These are phyloP conservation scores for Globodera ellingtonae DNA, from an alignment of 1,140 invertebrate species.

Conservation along the genomic window DNA sequence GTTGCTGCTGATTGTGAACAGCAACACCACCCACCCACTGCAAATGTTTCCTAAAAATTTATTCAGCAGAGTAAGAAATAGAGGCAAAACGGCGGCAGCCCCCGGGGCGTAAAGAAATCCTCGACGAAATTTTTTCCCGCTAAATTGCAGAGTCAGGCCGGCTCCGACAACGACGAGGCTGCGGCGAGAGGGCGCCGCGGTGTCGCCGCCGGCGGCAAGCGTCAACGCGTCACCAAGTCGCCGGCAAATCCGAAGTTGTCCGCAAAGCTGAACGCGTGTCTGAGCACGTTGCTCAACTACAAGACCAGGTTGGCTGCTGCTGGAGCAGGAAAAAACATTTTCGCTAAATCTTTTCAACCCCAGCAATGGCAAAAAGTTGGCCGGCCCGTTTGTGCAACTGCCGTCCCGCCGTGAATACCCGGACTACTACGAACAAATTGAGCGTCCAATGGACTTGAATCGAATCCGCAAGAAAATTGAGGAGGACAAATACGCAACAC, in stretches of 20 bases:
- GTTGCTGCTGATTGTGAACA: too few species aligned
- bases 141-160: constrained; percentile 4
- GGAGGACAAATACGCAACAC: constrained; percentile 27
- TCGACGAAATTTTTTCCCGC: neutral
- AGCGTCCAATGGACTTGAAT: constrained; percentile 42
- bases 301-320: constrained; percentile 23
- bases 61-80: too few species aligned
- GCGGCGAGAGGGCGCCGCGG: neutral
- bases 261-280: constrained; percentile 2
- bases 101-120: neutral
- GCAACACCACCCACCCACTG: too few species aligned
- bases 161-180: constrained; percentile 15
- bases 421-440: constrained; percentile 45
- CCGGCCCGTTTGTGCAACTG: constrained; percentile 38
- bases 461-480: constrained; percentile 43
- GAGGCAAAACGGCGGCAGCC: too few species aligned
- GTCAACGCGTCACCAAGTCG: constrained; percentile 12
- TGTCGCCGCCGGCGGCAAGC: constrained; percentile 8
- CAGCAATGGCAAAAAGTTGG: constrained; percentile 30
- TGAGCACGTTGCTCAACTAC: constrained; percentile 30
- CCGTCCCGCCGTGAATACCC: constrained; percentile 41
- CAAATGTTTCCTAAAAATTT: too few species aligned
- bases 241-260: constrained; percentile 27
- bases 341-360: constrained; percentile 18
- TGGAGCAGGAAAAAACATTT: neutral